Percentiles rank a stretch among this genome's conserved stretches.
These are phyloP conservation scores for Acridotheres tristis DNA, from an alignment of 2,797 vertebrate species.

Conservation along the genomic window DNA sequence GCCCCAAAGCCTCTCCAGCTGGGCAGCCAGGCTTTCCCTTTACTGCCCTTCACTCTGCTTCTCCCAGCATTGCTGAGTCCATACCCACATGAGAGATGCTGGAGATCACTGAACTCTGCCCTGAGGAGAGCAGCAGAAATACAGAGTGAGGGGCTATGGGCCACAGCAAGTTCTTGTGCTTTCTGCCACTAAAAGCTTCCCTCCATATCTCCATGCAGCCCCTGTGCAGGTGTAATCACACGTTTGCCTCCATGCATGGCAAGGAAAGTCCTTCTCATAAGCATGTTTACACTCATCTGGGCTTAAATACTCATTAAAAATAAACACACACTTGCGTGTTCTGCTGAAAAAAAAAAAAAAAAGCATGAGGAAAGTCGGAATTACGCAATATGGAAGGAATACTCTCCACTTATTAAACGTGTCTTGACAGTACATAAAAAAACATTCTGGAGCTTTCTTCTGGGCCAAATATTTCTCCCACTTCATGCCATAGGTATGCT, in stretches of 20 bases:
- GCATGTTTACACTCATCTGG: neutral
- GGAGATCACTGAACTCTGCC: neutral
- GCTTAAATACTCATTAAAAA: neutral
- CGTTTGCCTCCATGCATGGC: neutral
- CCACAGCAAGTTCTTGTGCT: neutral
- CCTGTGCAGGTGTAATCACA: neutral
- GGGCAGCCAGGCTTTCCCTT: neutral
- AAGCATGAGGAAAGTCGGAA: conserved; percentile 16
- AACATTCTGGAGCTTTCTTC: conserved; percentile 20
- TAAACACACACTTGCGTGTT: neutral
- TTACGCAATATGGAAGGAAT: conserved; percentile 51
- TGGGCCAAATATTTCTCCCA: conserved; percentile 45
- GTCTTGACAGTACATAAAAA: conserved; percentile 40
- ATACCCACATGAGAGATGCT: fast-evolving
- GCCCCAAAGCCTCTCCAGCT: neutral
- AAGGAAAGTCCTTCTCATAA: neutral
- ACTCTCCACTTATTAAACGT: conserved; percentile 32
- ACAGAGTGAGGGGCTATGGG: neutral
- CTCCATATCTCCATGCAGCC: neutral
- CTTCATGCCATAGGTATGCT: conserved; percentile 59
- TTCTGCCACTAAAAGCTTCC: neutral
- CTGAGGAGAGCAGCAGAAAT: neutral
- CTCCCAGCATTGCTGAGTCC: neutral
- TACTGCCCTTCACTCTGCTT: neutral
- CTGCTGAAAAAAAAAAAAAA: neutral